Evolutionary conservation across 1,140 invertebrate genomes (phyloP).

Genomic region (Neelides sp.): DNA sequence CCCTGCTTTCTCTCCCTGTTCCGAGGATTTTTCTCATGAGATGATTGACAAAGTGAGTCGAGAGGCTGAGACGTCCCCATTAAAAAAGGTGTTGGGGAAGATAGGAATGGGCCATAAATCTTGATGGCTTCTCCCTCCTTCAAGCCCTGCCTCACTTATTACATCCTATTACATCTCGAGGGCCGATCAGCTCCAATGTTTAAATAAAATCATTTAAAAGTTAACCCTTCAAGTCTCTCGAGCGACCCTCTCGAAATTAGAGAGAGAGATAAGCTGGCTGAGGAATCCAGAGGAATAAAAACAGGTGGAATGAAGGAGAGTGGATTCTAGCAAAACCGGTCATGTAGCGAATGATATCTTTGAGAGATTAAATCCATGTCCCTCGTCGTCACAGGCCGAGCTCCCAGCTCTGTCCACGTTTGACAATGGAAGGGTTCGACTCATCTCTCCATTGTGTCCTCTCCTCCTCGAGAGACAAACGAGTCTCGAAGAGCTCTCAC

Average conservation of each 20-base stretch:
- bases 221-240: no score
- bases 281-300: slow-evolving; percentile 6
- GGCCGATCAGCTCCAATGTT: no score
- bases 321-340: slow-evolving; percentile 18
- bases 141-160: not conserved
- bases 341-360: slow-evolving; percentile 10
- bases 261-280: not conserved
- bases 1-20: not conserved
- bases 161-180: no score
- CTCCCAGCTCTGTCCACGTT: no score
- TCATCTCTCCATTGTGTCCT: no score
- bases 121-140: slow-evolving; percentile 14
- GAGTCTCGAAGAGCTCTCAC: no score
- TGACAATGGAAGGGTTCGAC: no score
- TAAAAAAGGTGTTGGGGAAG: slow-evolving; percentile 27
- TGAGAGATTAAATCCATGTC: slow-evolving; percentile 19
- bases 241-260: no score
- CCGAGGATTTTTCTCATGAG: not conserved
- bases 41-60: slow-evolving; percentile 26
- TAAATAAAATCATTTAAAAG: no score
- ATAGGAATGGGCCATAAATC: slow-evolving; percentile 27
- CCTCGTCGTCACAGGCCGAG: no score
- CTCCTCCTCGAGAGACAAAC: no score
- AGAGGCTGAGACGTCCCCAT: slow-evolving; percentile 19
- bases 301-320: slow-evolving; percentile 18